A percentile compares a stretch with the other conserved stretches of the same genome.
Conservation (phyloP, 2,113 vertebrate genomes). For the Pygoscelis adeliae region DNA sequence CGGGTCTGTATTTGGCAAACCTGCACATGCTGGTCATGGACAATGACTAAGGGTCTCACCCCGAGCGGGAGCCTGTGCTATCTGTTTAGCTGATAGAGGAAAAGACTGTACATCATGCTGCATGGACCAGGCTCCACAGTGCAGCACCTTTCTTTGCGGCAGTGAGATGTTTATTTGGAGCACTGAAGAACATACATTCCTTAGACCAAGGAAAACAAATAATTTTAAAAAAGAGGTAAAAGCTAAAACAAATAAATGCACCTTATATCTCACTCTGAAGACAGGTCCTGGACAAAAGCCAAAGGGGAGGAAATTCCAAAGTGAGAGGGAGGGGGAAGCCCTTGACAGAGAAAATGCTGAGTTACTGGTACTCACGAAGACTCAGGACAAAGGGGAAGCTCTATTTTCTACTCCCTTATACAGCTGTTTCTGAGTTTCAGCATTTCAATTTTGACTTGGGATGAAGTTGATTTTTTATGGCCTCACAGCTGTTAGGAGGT, state of each 20-base stretch:
- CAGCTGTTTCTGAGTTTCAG: neutral
- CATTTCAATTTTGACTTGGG: neutral
- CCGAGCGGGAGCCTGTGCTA: neutral
- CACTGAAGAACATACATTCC: neutral
- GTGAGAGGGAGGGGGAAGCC: neutral
- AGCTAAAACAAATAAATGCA: neutral
- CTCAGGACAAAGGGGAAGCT: neutral
- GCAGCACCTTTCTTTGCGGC: neutral
- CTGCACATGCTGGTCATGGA: neutral
- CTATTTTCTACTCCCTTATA: neutral
- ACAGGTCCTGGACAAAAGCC: neutral
- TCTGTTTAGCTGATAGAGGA: neutral
- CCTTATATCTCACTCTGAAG: neutral
- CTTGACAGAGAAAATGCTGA: neutral
- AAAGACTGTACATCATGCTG: neutral
- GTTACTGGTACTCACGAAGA: neutral
- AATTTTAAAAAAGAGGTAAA: neutral
- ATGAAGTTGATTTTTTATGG: neutral
- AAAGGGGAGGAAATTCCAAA: neutral
- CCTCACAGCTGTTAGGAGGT: neutral
- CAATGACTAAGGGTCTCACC: neutral
- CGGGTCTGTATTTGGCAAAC: neutral
- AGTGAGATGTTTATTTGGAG: neutral
- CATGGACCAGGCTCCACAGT: neutral
- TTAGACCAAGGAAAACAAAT: neutral